These are phyloP conservation scores for Merops nubicus DNA, from an alignment of 2,113 vertebrate genomes.

Conservation along the genomic window DNA sequence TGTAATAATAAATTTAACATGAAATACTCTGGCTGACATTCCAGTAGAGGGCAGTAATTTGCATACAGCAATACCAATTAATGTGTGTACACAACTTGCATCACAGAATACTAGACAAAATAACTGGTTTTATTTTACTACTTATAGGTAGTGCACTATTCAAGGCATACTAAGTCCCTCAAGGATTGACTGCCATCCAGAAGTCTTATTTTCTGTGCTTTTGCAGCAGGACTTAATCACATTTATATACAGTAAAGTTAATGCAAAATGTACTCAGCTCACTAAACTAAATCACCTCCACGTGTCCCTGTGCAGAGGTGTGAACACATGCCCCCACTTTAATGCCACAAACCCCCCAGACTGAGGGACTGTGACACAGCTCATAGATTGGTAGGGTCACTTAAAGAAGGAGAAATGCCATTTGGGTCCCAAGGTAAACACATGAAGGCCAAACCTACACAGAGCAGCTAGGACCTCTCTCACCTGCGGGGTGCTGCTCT, in stretches of 20 bases:
- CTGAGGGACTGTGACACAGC: background rate
- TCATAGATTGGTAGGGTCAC: background rate
- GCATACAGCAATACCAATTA: background rate
- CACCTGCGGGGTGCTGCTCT: background rate
- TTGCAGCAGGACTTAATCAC: background rate
- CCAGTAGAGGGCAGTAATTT: conserved; percentile 68
- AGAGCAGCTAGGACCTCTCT: background rate
- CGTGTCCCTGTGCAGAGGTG: background rate
- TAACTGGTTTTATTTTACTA: background rate
- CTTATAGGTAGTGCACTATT: background rate
- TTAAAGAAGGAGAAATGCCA: background rate
- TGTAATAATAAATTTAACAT: background rate
- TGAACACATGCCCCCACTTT: background rate
- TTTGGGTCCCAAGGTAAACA: background rate
- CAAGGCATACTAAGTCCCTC: background rate
- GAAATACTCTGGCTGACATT: background rate
- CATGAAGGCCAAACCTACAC: background rate
- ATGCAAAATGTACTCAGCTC: background rate
- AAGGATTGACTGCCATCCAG: background rate
- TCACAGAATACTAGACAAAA: background rate
- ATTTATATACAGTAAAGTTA: background rate
- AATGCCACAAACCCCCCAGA: background rate
- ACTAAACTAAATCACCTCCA: background rate
- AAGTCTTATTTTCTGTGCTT: background rate
- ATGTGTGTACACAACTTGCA: accelerated